These are phyloP conservation scores for Pseudopleuronectes americanus DNA, from an alignment of 2,797 vertebrate genomes.

Conservation along the genomic window DNA sequence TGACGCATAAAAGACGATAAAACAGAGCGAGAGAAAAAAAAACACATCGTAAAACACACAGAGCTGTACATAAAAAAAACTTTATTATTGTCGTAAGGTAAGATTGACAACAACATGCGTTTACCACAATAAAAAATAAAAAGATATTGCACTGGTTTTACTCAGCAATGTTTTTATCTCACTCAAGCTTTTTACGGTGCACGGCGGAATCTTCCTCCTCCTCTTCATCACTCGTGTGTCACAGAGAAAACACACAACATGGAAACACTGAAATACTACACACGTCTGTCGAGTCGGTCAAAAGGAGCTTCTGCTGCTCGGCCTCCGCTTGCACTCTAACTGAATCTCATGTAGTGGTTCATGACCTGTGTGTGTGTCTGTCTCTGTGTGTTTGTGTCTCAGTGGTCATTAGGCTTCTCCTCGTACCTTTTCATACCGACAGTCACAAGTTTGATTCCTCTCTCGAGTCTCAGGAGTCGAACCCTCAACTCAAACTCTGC, in stretches of 20 bases:
- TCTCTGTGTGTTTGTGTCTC: background rate
- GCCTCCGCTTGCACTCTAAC: slow-evolving; percentile 9
- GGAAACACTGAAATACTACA: slow-evolving; percentile 18
- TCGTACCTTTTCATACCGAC: background rate
- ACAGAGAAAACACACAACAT: slow-evolving; percentile 46
- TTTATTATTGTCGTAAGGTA: slow-evolving; percentile 88
- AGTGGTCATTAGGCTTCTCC: background rate
- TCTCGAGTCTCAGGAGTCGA: background rate
- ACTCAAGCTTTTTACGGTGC: slow-evolving; percentile 46
- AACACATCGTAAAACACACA: slow-evolving; percentile 6
- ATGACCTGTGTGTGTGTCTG: background rate
- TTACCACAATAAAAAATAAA: slow-evolving; percentile 89
- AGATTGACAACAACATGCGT: slow-evolving; percentile 90
- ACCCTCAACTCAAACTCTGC: no score
- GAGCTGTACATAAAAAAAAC: slow-evolving; percentile 75
- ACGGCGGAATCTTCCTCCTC: slow-evolving; percentile 35
- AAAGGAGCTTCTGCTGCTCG: background rate
- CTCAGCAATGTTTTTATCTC: slow-evolving; percentile 60
- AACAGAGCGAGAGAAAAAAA: slow-evolving; percentile 1
- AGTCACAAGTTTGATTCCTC: slow-evolving; percentile 6
- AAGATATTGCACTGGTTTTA: slow-evolving; percentile 91
- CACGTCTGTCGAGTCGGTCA: background rate
- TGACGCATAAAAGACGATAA: background rate
- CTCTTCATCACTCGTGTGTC: slow-evolving; percentile 27
- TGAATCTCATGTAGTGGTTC: background rate